phyloP scores from a whole-genome alignment of 2,888 invertebrate species.

The Trichopoda pennipes region DNA sequence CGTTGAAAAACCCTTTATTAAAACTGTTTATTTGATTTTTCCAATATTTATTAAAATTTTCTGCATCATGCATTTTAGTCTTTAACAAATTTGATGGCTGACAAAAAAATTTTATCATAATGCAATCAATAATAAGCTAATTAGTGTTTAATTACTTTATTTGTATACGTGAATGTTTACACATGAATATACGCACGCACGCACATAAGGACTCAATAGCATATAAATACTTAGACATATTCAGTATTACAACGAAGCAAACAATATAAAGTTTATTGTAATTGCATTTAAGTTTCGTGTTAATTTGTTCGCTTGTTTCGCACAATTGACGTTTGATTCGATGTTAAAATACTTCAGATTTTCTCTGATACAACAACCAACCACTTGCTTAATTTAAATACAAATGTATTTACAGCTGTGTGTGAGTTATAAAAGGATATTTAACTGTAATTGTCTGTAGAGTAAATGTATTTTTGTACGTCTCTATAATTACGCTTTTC shows the following conservation, averaged over 20 bases:
- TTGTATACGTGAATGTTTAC: constrained; percentile 36
- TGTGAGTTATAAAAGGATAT: no score
- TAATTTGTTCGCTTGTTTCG: constrained; percentile 61
- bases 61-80: neutral
- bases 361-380: constrained; percentile 7
- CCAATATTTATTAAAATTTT: neutral
- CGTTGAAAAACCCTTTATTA: no score
- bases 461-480: no score
- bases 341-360: constrained; percentile 48
- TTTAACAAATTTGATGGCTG: neutral
- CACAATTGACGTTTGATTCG: constrained; percentile 55
- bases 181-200: neutral
- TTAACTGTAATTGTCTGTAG: no score
- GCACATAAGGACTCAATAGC: neutral
- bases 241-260: neutral
- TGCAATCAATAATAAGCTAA: constrained; percentile 55
- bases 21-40: no score
- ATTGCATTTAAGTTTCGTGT: constrained; percentile 60
- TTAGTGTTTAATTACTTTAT: constrained; percentile 58
- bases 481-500: no score
- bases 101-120: constrained; percentile 36
- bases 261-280: constrained; percentile 49
- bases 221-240: constrained; percentile 2
- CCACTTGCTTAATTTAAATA: neutral
- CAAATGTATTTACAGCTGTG: neutral